Evolutionary conservation across 2,797 vertebrate genomes (phyloP).

Genomic region (Trachops cirrhosus): DNA sequence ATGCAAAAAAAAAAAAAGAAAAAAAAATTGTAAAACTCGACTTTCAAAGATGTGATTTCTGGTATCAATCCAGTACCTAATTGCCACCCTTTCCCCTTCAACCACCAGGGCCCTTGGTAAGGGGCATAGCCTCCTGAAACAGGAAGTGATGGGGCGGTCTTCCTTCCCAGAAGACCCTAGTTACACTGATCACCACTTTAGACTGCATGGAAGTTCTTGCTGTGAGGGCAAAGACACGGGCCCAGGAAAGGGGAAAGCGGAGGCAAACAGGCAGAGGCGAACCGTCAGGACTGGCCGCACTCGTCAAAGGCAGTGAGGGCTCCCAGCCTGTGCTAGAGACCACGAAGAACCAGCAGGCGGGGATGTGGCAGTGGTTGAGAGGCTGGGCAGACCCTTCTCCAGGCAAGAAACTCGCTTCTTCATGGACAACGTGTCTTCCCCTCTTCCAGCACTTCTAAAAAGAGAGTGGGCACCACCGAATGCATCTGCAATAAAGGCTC

Average conservation of each 20-base stretch:
- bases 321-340: conserved; percentile 45
- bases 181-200: neutral
- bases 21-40: neutral
- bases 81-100: neutral
- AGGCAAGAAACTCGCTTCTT: conserved; percentile 27
- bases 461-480: neutral
- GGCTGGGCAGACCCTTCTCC: conserved; percentile 41
- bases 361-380: conserved; percentile 69
- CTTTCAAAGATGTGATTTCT: conserved; percentile 27
- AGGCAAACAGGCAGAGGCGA: neutral
- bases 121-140: neutral
- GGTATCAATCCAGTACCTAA: neutral
- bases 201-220: neutral
- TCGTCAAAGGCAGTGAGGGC: conserved; percentile 66
- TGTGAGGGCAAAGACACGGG: conserved; percentile 32
- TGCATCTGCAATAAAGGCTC: neutral
- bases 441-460: conserved; percentile 28
- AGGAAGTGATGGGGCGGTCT: conserved; percentile 19
- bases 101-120: neutral
- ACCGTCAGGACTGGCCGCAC: neutral
- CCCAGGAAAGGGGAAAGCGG: neutral
- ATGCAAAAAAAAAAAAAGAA: neutral
- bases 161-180: conserved; percentile 4
- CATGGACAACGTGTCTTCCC: conserved; percentile 32
- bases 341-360: conserved; percentile 30